phyloP scores from a whole-genome alignment of 2,888 invertebrate species.

The Agonopterix alstromeriana region DNA sequence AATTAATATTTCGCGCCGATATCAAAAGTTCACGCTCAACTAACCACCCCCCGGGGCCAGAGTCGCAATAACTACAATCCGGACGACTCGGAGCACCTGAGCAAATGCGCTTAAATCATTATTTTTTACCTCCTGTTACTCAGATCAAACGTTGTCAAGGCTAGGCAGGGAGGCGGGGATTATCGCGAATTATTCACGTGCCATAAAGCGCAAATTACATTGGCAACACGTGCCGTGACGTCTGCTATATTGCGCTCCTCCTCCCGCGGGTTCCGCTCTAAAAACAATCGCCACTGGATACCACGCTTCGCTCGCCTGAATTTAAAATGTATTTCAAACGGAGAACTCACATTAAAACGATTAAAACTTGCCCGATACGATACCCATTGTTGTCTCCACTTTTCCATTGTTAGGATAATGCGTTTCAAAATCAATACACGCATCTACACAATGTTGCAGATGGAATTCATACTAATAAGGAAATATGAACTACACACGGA shows the following conservation, averaged over 20 bases:
- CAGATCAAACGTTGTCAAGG: constrained; percentile 68
- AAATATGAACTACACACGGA: constrained; percentile 13
- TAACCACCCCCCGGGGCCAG: constrained; percentile 51
- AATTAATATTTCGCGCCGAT: constrained; percentile 75
- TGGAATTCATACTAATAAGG: constrained; percentile 15
- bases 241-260: constrained; percentile 43
- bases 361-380: not conserved
- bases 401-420: not conserved
- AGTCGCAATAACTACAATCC: constrained; percentile 58
- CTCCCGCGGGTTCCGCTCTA: constrained; percentile 33
- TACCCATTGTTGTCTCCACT: not conserved
- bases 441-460: constrained; percentile 1
- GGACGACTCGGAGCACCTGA: constrained; percentile 57
- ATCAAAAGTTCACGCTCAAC: constrained; percentile 75
- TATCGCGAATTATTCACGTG: constrained; percentile 68
- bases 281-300: constrained; percentile 46
- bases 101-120: constrained; percentile 69
- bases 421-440: not conserved
- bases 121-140: constrained; percentile 49
- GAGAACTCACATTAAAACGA: constrained; percentile 7
- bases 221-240: constrained; percentile 56
- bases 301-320: not conserved
- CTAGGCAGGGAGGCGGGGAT: constrained; percentile 42
- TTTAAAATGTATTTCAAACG: constrained; percentile 29
- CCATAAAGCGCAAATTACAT: constrained; percentile 71